Evolutionary conservation across 2,888 invertebrate genomes (phyloP).

Genomic region (Labia minor): DNA sequence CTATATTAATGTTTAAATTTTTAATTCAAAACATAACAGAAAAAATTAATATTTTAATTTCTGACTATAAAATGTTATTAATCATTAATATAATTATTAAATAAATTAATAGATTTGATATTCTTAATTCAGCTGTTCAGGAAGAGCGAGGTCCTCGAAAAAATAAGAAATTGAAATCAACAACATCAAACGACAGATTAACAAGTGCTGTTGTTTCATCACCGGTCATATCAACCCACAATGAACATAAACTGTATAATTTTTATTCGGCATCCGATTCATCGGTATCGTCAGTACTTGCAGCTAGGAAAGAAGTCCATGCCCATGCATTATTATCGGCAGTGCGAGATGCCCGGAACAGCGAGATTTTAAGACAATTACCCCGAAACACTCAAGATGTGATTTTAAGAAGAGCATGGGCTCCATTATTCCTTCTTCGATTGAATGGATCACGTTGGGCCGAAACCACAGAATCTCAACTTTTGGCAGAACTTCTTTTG

Average conservation of each 20-base stretch:
- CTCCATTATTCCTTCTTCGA: slow-evolving; percentile 46
- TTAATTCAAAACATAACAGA: too few species aligned
- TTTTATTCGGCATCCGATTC: background rate
- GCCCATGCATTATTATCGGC: background rate
- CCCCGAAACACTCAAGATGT: slow-evolving; percentile 37
- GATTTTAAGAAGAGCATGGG: slow-evolving; percentile 48
- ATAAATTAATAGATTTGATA: too few species aligned
- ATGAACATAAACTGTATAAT: too few species aligned
- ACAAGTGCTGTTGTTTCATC: background rate
- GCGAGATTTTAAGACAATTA: background rate
- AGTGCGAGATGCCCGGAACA: background rate
- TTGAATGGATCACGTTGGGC: background rate
- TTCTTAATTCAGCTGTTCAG: slow-evolving; percentile 70
- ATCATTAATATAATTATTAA: too few species aligned
- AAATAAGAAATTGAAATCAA: slow-evolving; percentile 9
- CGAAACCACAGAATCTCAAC: background rate
- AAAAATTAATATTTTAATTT: too few species aligned
- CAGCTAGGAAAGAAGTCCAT: slow-evolving; percentile 2
- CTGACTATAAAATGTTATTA: too few species aligned
- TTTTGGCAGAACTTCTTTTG: background rate
- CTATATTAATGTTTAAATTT: too few species aligned
- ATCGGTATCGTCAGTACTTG: background rate
- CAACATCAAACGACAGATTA: background rate
- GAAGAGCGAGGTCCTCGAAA: slow-evolving; percentile 71
- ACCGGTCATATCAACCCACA: background rate